phyloP scores from a whole-genome alignment of 64 coral and sea anemone genomes.

The Cladopsammia gracilis region DNA sequence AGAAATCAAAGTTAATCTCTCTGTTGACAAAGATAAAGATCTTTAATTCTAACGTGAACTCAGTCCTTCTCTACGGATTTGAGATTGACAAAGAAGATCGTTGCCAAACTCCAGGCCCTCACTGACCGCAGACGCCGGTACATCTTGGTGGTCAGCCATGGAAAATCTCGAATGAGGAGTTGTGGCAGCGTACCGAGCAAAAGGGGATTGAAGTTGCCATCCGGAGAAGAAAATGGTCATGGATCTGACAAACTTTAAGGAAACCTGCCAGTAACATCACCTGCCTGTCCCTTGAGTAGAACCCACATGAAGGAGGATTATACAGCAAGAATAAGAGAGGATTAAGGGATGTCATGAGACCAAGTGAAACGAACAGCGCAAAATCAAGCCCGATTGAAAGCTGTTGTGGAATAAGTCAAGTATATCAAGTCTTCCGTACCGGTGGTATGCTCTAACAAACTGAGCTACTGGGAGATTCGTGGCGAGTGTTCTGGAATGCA shows the following conservation, averaged over 20 bases:
- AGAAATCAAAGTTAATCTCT: conserved; percentile 35
- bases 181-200: not conserved
- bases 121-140: not conserved
- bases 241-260: conserved; percentile 17
- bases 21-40: conserved; percentile 25
- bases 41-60: conserved; percentile 45
- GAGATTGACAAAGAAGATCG: not conserved
- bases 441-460: too few relatives aligned
- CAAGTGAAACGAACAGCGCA: too few relatives aligned
- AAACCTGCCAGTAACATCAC: not conserved
- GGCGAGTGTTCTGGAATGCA: too few relatives aligned
- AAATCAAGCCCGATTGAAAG: not conserved
- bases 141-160: not conserved
- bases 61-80: not conserved
- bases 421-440: not conserved
- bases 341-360: too few relatives aligned
- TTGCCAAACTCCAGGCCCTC: not conserved
- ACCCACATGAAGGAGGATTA: not conserved
- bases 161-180: not conserved
- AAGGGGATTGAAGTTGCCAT: not conserved
- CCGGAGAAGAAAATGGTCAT: conserved; percentile 6
- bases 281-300: not conserved
- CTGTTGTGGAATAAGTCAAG: not conserved
- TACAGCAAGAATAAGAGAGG: too few relatives aligned
- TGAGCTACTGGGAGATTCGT: too few relatives aligned